Evolutionary conservation across 2,888 invertebrate genomes (phyloP), one percentile per base, ranked within the genome.

Genomic region (Hyposoter dolosus): DNA sequence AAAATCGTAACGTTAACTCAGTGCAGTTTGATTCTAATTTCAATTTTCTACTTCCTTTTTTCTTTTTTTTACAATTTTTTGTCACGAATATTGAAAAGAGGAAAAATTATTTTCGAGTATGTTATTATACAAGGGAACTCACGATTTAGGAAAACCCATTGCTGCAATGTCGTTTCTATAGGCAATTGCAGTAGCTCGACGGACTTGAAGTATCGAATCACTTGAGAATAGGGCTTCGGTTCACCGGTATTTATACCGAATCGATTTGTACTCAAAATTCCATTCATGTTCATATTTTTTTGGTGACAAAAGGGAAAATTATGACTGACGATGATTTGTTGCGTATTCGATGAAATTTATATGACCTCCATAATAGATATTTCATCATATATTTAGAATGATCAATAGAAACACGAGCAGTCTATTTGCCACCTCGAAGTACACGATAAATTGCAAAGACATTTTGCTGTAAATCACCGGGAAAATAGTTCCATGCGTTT

Each of bases 241-340:
- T 28, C 69, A 12, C 9, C 47, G 15, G 28, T 43, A 69, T 69
- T 69, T 69, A 69, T 69, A 69, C 69, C 47, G 47, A 28, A 60
- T 69, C 17, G 47, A 28, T 23, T 45, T 7, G 15, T 28, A 60
- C 32, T 7, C 23, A 17, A 45, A 69, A 68, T 43, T 3, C 43
- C 10, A 32, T 4, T 19, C 43, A 19, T 7, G n/a, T 53, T 53
- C 2, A n/a, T 53, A 50, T n/a, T 53, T 53, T 53, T n/a, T 50
- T 4, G n/a, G 3, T 17, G n/a, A 50, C n/a, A 50, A 50, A 2
- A 7, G 5, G 6, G 19, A n/a, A n/a, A 6, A n/a, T 19, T 50
- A 53, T n/a, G 50, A 53, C n/a, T n/a, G n/a, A 19, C n/a, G n/a
- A 53, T 53, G 50, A 53, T 53, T 53, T 53, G 50, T 53, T n/a